Evolutionary conservation across 2,797 vertebrate genomes (phyloP).

Genomic region (Fringilla coelebs): DNA sequence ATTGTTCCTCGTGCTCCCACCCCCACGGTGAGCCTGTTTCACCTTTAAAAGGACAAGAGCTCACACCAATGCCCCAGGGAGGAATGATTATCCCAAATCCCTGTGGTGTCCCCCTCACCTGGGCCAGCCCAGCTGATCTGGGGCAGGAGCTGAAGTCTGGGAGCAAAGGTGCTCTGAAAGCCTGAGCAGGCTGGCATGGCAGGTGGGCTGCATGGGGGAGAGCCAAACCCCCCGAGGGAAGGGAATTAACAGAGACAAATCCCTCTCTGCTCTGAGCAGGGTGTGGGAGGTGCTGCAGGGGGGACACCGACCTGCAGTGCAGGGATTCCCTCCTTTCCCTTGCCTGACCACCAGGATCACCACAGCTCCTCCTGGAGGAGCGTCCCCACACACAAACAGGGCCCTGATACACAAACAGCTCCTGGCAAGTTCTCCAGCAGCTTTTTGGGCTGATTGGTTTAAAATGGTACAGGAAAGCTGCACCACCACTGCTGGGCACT

Average conservation of each 20-base stretch:
- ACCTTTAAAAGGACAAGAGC: not conserved
- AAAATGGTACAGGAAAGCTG: not conserved
- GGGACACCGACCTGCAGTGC: not conserved
- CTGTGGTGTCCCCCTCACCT: not conserved
- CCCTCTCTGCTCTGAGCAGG: not conserved
- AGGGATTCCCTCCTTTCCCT: not conserved
- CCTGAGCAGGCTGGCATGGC: not conserved
- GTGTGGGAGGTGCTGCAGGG: not conserved
- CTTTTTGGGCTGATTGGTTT: not conserved
- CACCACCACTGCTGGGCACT: not conserved
- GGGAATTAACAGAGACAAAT: not conserved
- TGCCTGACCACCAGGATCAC: not conserved
- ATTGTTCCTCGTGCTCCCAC: not conserved
- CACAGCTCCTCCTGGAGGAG: too few species aligned
- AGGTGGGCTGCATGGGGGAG: not conserved
- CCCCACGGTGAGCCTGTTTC: not conserved
- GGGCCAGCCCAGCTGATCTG: not conserved
- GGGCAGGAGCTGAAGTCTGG: not conserved
- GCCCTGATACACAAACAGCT: not conserved
- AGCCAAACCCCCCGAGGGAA: not conserved
- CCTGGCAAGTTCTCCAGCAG: not conserved
- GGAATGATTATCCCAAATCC: not conserved
- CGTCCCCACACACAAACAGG: rapidly evolving
- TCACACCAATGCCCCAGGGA: not conserved
- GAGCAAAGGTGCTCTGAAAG: not conserved